Evolutionary conservation across 2,113 vertebrate genomes (phyloP), one percentile per base, ranked within the genome.

Genomic region (Cariama cristata): DNA sequence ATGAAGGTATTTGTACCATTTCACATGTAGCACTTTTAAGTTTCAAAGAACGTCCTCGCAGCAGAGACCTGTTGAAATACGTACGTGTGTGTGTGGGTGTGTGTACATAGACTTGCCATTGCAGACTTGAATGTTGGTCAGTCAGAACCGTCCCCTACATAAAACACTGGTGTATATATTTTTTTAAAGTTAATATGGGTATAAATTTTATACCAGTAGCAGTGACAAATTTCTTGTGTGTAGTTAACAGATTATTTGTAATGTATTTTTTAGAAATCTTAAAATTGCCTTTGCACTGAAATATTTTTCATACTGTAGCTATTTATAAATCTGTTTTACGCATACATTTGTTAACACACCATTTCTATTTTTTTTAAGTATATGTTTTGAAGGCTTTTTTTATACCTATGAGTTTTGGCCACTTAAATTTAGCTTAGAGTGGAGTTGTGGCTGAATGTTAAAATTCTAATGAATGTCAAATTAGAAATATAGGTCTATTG

Each of bases 301-400:
- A 97, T 98, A 98, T 98, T 98, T 98, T 98, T 98, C 98, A 98
- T 98, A 98, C 94, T 95, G 93, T 97, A 98, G 98, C 98, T 98
- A 97, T 98, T 98, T 98, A 95, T 98, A 98, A 95, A 97, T 96
- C 97, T 98, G 96, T 96, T 97, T 96, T 96, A 97, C 49, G 96
- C 95, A 66, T 98, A 98, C 95, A 94, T 98, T 97, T 98, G 98
- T 98, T 97, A 97, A 97, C 90, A 95, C 92, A 95, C 77, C 97
- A 96, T 96, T 96, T 97, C 97, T 98, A 91, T 96, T 98, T 98
- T 97, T 98, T 97, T 98, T 92, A 98, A 98, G 72, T 98, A 93
- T 97, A 97, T 95, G 97, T 98, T 98, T 97, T 97, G 96, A 98
- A 98, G 96, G 93, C 55, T 96, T 97, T 97, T 98, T 98, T 98